These are phyloP conservation scores for Pungitius pungitius DNA, from an alignment of 2,113 vertebrate species.

Conservation along the genomic window DNA sequence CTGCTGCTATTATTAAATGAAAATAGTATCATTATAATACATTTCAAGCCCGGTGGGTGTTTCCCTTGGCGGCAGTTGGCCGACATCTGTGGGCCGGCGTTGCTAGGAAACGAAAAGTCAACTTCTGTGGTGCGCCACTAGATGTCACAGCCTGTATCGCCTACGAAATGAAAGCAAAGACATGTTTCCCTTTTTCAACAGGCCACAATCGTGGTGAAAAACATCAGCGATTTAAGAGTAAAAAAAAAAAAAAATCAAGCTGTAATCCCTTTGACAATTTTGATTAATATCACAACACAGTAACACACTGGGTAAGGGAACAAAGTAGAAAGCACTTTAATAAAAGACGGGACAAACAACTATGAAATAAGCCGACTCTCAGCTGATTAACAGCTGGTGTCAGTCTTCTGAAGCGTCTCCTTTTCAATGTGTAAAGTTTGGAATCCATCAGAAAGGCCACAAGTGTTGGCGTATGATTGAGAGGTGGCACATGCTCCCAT, in stretches of 20 bases:
- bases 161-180: not conserved
- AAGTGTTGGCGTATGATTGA: slow-evolving; percentile 60
- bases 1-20: not conserved
- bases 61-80: not conserved
- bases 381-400: not conserved
- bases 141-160: not conserved
- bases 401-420: not conserved
- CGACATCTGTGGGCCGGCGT: not conserved
- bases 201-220: not conserved
- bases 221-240: not conserved
- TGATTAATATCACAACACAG: not conserved
- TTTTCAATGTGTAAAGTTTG: not conserved
- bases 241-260: not conserved
- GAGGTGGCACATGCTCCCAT: slow-evolving; percentile 63
- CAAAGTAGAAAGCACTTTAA: not conserved
- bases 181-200: not conserved
- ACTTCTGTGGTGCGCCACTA: not conserved
- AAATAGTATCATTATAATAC: not conserved
- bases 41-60: not conserved
- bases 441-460: slow-evolving; percentile 54
- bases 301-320: not conserved
- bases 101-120: not conserved
- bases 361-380: not conserved
- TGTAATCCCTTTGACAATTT: not conserved
- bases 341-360: not conserved